Evolutionary conservation across 2,797 vertebrate species (phyloP).

Genomic region (Stomatorhinus walkeri): DNA sequence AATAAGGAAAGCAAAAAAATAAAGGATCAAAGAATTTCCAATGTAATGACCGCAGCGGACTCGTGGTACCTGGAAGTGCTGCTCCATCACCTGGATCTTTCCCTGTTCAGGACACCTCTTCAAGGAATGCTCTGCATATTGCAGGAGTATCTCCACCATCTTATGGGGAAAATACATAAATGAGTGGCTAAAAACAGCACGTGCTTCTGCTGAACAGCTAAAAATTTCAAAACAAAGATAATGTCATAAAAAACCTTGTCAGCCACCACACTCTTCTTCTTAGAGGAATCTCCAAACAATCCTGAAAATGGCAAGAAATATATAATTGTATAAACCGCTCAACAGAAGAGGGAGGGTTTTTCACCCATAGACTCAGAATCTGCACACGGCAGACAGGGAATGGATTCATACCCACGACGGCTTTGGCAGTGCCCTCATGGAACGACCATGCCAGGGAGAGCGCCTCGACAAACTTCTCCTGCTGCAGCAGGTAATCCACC

Average conservation of each 20-base stretch:
- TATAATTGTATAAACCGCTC: not conserved
- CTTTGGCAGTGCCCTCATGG: slow-evolving; percentile 90
- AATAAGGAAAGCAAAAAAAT: not conserved
- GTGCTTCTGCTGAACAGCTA: not conserved
- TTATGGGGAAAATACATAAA: slow-evolving; percentile 33
- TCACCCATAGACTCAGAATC: not conserved
- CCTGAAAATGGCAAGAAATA: slow-evolving; percentile 52
- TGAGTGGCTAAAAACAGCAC: not conserved
- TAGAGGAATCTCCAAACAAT: slow-evolving; percentile 75
- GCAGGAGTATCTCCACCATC: slow-evolving; percentile 91
- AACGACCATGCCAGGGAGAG: slow-evolving; percentile 91
- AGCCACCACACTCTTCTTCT: slow-evolving; percentile 76
- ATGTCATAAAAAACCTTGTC: slow-evolving; percentile 72
- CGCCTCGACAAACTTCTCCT: slow-evolving; percentile 82
- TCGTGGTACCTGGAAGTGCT: slow-evolving; percentile 81
- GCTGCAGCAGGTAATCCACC: slow-evolving; percentile 82
- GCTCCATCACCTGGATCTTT: slow-evolving; percentile 91
- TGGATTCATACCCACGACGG: slow-evolving; percentile 77
- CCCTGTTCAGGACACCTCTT: slow-evolving; percentile 94
- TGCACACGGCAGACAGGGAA: not conserved
- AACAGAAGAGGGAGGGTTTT: not conserved
- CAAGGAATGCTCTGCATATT: slow-evolving; percentile 76
- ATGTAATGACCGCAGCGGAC: not conserved
- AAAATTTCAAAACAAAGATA: not conserved
- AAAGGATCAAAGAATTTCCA: not conserved